These are phyloP conservation scores for Caenorhabditis doughertyi DNA, from an alignment of 2,888 invertebrate genomes.

Conservation along the genomic window DNA sequence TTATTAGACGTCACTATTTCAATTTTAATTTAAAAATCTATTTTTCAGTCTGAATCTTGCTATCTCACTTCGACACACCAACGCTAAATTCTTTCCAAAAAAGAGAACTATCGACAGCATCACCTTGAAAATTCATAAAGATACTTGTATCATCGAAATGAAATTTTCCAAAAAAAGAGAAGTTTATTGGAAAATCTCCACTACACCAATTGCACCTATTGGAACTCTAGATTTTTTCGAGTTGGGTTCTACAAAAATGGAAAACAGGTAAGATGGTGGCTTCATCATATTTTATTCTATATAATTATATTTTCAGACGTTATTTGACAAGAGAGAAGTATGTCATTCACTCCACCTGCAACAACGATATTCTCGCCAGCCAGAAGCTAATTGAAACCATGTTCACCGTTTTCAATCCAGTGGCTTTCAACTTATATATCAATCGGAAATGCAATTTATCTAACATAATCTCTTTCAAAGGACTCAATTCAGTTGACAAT, in stretches of 20 bases:
- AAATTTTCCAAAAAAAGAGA: neutral
- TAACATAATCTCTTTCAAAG: neutral
- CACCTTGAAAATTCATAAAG: neutral
- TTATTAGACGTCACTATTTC: no score
- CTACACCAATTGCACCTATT: neutral
- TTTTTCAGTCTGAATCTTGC: no score
- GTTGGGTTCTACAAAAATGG: neutral
- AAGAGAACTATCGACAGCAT: neutral
- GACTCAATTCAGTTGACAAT: neutral
- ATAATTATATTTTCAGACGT: neutral
- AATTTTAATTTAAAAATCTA: no score
- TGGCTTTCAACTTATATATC: neutral
- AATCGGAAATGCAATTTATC: neutral
- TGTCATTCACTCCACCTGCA: slow-evolving; percentile 5
- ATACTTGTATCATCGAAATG: neutral
- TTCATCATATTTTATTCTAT: no score
- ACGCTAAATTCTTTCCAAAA: neutral
- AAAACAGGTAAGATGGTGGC: slow-evolving; percentile 4
- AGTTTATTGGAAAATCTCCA: slow-evolving; percentile 11
- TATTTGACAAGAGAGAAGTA: neutral
- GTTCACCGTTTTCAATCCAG: neutral
- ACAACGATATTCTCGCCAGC: neutral
- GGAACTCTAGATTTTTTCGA: neutral
- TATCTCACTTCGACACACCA: no score
- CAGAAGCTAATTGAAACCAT: neutral